Base-by-base conservation (phyloP, 2,113 vertebrate genomes). In the Myodes glareolus region DNA sequence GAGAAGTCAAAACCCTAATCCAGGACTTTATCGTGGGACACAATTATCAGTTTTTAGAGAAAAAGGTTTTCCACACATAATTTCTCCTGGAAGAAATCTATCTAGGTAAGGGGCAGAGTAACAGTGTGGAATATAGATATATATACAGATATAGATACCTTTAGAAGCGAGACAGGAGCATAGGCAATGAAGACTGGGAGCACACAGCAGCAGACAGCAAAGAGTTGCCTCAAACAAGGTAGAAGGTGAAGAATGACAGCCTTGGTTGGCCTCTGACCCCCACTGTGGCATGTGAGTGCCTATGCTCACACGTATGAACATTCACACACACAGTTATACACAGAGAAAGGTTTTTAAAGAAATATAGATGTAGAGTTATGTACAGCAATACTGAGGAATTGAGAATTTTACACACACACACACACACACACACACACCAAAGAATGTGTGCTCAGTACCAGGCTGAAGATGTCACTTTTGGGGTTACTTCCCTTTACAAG, bases 1-100 rank as follows among this genome's bases (percentile, higher is more conserved):
- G 2, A 72, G 68, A 70, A 90, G 88, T 81, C 78, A 81, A 91
- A 92, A 89, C 63, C 88, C 27, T 36, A 88, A 63, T 42, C 75
- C 92, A 92, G 94, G 86, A 75, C 72, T 61, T 96, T 94, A 42
- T 94, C 67, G 92, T 91, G 47, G 61, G 81, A n/a, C 89, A 75
- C 16, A 36, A 63, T 82, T 23, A 10, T 77, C 67, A 42, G 68
- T 33, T 13, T 73, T 96, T 91, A 29, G 47, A 13, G 36, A 70
- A 16, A 61, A 82, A 29, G 1, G 3, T 65, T 25, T 39, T 55
- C 11, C 13, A 3, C 45, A 17, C 33, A 36, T 63, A 3, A 52
- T 94, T 94, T 90, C 90, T 92, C n/a, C 73, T 76, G 80, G 42
- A 73, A 87, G 33, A 95, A 92, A 78, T 61, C 33, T 75, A 73